These are phyloP conservation scores for Graptemys geographica DNA, from an alignment of 2,797 vertebrate genomes.

Conservation along the genomic window DNA sequence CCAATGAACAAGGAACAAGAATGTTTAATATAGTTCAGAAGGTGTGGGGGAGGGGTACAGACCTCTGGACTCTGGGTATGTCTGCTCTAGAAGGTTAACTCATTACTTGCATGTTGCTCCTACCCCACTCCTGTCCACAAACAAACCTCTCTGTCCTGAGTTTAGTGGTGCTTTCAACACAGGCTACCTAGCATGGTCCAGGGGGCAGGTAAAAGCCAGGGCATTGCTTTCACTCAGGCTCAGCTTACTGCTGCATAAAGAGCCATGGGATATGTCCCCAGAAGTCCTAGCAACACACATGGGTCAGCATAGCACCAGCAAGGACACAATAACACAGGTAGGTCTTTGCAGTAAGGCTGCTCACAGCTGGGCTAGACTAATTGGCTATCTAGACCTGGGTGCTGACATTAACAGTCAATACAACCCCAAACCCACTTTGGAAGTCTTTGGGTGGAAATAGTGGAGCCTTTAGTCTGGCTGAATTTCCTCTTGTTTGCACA, in stretches of 20 bases:
- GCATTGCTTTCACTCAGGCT: neutral
- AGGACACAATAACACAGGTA: neutral
- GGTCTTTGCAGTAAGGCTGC: neutral
- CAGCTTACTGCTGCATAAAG: rapidly evolving
- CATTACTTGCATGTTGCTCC: neutral
- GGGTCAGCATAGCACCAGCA: neutral
- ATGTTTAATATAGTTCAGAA: neutral
- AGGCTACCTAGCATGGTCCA: rapidly evolving
- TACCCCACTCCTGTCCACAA: rapidly evolving
- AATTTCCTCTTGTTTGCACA: neutral
- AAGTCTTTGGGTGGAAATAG: neutral
- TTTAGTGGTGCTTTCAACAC: neutral
- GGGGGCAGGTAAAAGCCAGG: neutral
- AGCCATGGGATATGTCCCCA: rapidly evolving
- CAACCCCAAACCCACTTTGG: neutral
- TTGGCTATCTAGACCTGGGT: neutral
- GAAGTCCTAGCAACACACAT: rapidly evolving
- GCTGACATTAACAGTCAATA: neutral
- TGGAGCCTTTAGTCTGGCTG: neutral
- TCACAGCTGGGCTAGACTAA: neutral
- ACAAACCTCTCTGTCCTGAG: neutral
- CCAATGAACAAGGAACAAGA: neutral
- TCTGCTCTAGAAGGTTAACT: neutral
- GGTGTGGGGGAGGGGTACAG: neutral
- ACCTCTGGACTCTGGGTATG: neutral